Conservation (phyloP, 2,888 invertebrate species). For the Azorinus chamasolen region DNA sequence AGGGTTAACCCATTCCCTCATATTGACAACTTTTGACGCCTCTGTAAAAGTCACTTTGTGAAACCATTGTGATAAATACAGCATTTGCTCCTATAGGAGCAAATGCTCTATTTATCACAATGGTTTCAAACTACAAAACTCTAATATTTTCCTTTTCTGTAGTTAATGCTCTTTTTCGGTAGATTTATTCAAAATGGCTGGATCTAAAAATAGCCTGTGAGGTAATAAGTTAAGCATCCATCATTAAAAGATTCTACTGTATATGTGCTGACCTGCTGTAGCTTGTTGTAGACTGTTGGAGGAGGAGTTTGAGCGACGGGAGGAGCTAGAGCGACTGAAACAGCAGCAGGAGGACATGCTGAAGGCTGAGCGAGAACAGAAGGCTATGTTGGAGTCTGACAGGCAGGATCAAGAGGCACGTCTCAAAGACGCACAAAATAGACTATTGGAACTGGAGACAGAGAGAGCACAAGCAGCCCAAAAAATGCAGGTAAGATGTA, state of each 20-base stretch:
- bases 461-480: constrained; percentile 90
- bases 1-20: no score
- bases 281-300: constrained; percentile 88
- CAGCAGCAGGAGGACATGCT: constrained; percentile 91
- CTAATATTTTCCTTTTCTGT: no score
- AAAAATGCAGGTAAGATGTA: constrained; percentile 74
- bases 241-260: not conserved
- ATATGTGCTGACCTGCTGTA: not conserved
- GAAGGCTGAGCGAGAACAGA: constrained; percentile 91
- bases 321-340: constrained; percentile 93
- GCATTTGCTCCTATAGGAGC: no score
- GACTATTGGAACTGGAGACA: constrained; percentile 69
- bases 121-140: no score
- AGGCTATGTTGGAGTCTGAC: constrained; percentile 91
- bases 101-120: no score
- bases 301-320: constrained; percentile 94
- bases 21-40: no score
- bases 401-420: constrained; percentile 87
- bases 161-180: no score
- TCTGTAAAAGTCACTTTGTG: no score
- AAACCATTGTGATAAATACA: no score
- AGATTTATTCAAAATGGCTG: no score
- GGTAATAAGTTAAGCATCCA: not conserved
- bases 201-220: no score
- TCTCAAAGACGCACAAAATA: constrained; percentile 63